Percentiles rank a stretch among this genome's conserved stretches.
Evolutionary conservation across 2,888 invertebrate genomes (phyloP).

Genomic region (Morinoia aosen): DNA sequence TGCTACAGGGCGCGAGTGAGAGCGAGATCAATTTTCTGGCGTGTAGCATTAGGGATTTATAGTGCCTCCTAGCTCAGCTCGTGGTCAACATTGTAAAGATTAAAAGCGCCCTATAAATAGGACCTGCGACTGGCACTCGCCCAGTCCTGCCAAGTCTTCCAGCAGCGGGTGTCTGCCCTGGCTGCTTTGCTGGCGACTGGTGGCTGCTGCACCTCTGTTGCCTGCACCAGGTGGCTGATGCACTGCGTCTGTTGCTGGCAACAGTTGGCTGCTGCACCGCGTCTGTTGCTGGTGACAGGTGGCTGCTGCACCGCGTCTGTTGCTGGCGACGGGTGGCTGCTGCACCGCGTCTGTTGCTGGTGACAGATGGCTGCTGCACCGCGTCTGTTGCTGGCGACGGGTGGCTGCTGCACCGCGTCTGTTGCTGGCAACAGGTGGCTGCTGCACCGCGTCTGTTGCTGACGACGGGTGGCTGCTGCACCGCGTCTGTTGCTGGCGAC

Average conservation of each 20-base stretch:
- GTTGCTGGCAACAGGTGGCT: not conserved
- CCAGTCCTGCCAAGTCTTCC: not conserved
- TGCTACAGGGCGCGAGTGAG: not conserved
- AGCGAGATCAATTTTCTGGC: not conserved
- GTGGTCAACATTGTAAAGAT: slow-evolving; percentile 9
- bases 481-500: not conserved
- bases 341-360: not conserved
- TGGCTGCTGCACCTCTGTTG: not conserved
- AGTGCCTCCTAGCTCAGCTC: not conserved
- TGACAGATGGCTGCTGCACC: not conserved
- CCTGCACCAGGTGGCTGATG: not conserved
- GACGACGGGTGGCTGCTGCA: not conserved
- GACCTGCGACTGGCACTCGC: not conserved
- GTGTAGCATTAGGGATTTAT: not conserved
- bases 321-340: not conserved
- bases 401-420: too few relatives aligned
- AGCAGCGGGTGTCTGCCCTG: not conserved
- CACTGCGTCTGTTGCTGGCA: not conserved
- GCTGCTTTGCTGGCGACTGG: not conserved
- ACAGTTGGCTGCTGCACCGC: not conserved
- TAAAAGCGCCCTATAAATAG: not conserved
- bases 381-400: too few relatives aligned
- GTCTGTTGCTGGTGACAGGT: not conserved
- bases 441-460: not conserved
- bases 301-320: not conserved